Percentiles rank a stretch among this genome's conserved stretches.
Conservation (phyloP, 2,113 vertebrate genomes). For the Anas platyrhynchos region DNA sequence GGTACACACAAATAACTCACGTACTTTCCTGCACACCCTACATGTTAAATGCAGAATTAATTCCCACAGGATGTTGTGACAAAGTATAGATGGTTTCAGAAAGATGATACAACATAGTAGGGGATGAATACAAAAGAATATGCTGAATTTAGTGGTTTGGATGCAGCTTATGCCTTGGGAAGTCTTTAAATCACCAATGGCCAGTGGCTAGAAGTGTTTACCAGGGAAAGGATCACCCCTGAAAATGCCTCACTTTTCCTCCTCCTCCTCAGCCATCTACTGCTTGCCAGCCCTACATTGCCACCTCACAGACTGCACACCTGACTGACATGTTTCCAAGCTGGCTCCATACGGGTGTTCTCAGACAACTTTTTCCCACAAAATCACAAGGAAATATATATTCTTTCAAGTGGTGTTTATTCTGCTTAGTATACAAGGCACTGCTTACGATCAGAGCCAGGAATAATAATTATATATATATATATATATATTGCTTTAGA, state of each 20-base stretch:
- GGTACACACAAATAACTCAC: not conserved
- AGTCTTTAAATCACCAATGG: not conserved
- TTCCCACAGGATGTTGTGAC: not conserved
- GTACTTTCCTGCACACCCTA: not conserved
- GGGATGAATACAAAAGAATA: not conserved
- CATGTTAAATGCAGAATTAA: not conserved
- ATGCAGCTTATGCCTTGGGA: not conserved
- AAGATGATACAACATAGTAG: not conserved
- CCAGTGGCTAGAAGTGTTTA: not conserved
- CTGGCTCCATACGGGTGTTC: not conserved
- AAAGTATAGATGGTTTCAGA: not conserved
- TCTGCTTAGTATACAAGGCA: not conserved
- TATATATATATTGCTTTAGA: not conserved
- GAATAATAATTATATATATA: not conserved
- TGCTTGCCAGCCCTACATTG: not conserved
- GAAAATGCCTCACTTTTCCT: not conserved
- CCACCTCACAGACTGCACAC: not conserved
- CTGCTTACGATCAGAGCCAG: not conserved
- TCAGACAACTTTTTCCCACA: not conserved
- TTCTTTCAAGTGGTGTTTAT: not conserved
- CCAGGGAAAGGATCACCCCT: not conserved
- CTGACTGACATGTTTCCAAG: not conserved
- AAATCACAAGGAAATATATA: not conserved
- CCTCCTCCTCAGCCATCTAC: not conserved
- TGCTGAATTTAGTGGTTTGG: not conserved